Evolutionary conservation across 2,113 vertebrate species (phyloP).

Genomic region (Cavia porcellus): DNA sequence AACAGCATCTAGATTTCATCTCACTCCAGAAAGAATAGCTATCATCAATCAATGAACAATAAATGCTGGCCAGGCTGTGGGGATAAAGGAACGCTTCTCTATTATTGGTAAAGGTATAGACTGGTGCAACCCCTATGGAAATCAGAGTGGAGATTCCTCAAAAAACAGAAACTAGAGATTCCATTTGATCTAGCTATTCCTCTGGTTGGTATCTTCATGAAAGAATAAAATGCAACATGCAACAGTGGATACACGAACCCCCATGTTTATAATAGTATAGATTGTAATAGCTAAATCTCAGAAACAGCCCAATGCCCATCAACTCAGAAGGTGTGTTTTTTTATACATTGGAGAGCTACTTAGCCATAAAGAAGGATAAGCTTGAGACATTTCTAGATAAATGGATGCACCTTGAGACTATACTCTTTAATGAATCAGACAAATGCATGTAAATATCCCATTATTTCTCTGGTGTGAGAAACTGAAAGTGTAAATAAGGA

Average conservation of each 20-base stretch:
- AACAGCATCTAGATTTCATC: not conserved
- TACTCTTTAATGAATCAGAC: not conserved
- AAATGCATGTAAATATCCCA: not conserved
- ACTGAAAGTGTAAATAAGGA: not conserved
- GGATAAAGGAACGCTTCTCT: too few species aligned
- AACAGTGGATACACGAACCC: not conserved
- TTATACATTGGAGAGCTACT: not conserved
- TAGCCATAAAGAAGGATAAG: not conserved
- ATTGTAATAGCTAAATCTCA: not conserved
- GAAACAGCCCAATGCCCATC: not conserved
- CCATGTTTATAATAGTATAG: not conserved
- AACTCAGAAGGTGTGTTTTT: not conserved
- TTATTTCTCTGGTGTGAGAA: not conserved
- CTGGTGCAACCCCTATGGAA: not conserved
- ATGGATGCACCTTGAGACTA: not conserved
- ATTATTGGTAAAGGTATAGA: not conserved
- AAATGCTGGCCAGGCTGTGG: not conserved
- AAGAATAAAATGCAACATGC: not conserved
- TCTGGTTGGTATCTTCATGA: not conserved
- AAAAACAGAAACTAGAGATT: not conserved
- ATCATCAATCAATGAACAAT: not conserved
- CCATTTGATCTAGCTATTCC: not conserved
- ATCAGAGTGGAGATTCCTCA: not conserved
- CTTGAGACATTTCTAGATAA: not conserved
- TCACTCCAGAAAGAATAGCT: not conserved